Percentiles rank a stretch among this genome's conserved stretches.
phyloP scores from a whole-genome alignment of 1,140 invertebrate genomes.

The Zophobas atratus region DNA sequence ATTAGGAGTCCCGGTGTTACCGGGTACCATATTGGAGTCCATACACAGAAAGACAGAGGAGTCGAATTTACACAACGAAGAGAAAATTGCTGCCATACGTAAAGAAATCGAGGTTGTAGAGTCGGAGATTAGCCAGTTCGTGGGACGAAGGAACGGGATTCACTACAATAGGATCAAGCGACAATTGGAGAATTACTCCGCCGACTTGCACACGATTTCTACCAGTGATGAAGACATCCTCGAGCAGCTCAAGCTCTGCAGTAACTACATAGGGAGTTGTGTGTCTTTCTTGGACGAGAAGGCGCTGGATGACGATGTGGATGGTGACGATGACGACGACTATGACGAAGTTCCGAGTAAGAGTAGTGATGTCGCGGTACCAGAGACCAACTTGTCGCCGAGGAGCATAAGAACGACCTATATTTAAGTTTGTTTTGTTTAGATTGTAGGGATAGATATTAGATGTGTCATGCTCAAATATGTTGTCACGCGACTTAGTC shows the following conservation, averaged over 20 bases:
- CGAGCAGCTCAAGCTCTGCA: constrained; percentile 53
- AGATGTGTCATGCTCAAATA: constrained; percentile 12
- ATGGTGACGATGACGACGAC: constrained; percentile 54
- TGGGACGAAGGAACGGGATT: constrained; percentile 53
- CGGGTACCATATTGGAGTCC: constrained; percentile 54
- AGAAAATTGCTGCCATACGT: constrained; percentile 51
- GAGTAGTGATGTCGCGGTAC: neutral
- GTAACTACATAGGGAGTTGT: constrained; percentile 58
- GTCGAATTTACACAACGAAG: constrained; percentile 35
- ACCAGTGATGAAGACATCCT: constrained; percentile 45
- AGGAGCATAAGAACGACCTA: constrained; percentile 41
- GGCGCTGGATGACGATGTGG: constrained; percentile 45
- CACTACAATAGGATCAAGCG: constrained; percentile 44
- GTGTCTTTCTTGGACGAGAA: constrained; percentile 58
- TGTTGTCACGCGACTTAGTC: constrained; percentile 1
- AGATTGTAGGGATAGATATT: neutral
- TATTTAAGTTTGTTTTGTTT: constrained; percentile 4
- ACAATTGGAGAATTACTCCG: neutral
- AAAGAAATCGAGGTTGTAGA: constrained; percentile 54
- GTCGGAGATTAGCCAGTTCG: constrained; percentile 56
- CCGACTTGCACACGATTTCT: constrained; percentile 10
- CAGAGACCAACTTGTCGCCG: constrained; percentile 28
- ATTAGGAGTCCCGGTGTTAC: constrained; percentile 59
- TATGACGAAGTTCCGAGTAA: constrained; percentile 20
- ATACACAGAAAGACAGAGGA: constrained; percentile 1